Evolutionary conservation across 2,797 vertebrate species (phyloP), one percentile per base, ranked within the genome.

Genomic region (Esox masquinongy): DNA sequence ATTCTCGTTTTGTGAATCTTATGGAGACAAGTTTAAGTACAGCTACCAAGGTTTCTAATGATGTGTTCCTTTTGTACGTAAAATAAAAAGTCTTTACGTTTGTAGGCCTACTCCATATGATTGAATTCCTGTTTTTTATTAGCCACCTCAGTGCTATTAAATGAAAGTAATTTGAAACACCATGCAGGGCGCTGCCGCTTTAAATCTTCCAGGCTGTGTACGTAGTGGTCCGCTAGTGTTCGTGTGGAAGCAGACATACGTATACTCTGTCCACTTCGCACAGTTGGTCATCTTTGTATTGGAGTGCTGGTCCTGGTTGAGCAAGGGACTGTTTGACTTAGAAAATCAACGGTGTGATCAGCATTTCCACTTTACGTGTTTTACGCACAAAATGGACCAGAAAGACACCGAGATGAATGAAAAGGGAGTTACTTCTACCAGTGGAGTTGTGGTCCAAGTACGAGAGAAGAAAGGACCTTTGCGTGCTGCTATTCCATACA

Each of bases 401-500:
- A 90, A 87, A 73, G 87, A 84, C 53, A 82, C 87, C 29, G 88
- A 87, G 74, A 86, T 86, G 85, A 85, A 79, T 50, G 83, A 85
- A 72, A 89, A 85, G 61, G 86, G 84, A 86, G 73, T 87, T 78
- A 74, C 85, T 34, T 81, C 90, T 26, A 87, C 94, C 14, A 92
- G 96, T 82, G 97, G 97, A 80, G 96, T 97, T 88, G 96, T 98
- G 90, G 96, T 98, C 85, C 96, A 97, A 91, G 97, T 99, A 81
- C 92, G 97, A 68, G 97, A 98, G 93, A 98, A 98, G 94, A 99
- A 98, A 87, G 97, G 97, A 51, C 86, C 95, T 64, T 91, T 99
- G 79, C 93, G 97, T 59, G 96, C 97, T n/a, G 97, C 97, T n/a
- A 99, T 98, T 92, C 97, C 97, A 77, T 97, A 95, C 80, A 97